Evolutionary conservation across 2,888 invertebrate genomes (phyloP), one percentile per base, ranked within the genome.

Genomic region (Orthonevra nobilis): DNA sequence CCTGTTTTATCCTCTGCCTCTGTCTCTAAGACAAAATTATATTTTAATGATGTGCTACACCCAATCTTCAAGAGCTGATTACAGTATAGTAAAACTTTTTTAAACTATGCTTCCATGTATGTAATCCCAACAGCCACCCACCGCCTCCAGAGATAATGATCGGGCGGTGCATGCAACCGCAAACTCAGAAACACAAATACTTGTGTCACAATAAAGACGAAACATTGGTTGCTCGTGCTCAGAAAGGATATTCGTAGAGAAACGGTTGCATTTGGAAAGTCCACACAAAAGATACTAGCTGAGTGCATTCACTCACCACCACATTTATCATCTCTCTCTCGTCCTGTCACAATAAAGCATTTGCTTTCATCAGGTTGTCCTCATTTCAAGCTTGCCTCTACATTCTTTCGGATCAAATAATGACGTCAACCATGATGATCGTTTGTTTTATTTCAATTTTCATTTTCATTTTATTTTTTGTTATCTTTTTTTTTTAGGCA

Each of bases 21-120:
- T 9, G 5, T 5, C n/a, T 42, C 42, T 58, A 42, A 42, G 30
- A 60, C 60, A 34, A 58, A 66, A 64, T 38, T 10, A 74, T 52
- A 52, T 66, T 52, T 52, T 74, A 66, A 74, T 74, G 60, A 74
- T 44, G 73, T 68, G 60, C 52, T 36, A 38, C 66, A 66, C 68
- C 58, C 66, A 66, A 66, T 73, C 73, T 68, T 73, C 10, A 38
- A 60, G 44, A 60, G 60, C 58, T 66, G 73, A 66, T 74, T 74
- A 66, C 20, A 17, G 17, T 36, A 15, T 14, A 32, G 32, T 20
- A 46, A 44, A 46, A 46, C 17, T 60, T 60, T 60, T 44, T 44
- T n/a, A n/a, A 15, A 46, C 34, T 46, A 42, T 30, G 12, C 15
- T 30, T 10, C 4, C 15, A 1, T n/a, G n/a, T n/a, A n/a, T n/a